Conservation (phyloP, 2,797 vertebrate genomes). For the Nyctalus aviator region DNA sequence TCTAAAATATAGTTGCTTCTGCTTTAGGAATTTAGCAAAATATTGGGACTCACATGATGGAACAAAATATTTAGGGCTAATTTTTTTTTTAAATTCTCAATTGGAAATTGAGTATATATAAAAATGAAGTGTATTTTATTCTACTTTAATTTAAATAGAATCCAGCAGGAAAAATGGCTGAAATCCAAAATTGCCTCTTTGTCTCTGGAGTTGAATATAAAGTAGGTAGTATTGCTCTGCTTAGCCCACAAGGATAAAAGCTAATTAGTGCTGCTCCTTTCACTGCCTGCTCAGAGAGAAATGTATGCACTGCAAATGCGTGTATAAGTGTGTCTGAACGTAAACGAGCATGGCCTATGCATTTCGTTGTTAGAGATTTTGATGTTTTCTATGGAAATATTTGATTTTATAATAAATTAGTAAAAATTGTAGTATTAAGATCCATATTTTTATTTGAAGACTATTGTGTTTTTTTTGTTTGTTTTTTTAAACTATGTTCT, state of each 20-base stretch:
- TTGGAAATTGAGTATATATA: conserved; percentile 49
- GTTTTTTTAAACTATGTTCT: background rate
- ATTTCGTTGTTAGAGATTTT: conserved; percentile 8
- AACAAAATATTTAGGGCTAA: conserved; percentile 49
- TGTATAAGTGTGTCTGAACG: background rate
- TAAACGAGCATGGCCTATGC: background rate
- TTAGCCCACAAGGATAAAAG: conserved; percentile 47
- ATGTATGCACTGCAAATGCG: background rate
- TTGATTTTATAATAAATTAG: background rate
- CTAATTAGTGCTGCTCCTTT: conserved; percentile 12
- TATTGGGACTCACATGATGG: background rate
- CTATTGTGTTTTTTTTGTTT: background rate
- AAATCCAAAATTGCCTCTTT: conserved; percentile 55
- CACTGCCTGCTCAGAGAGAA: background rate
- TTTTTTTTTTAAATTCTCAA: background rate
- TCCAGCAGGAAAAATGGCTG: conserved; percentile 51
- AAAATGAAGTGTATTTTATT: conserved; percentile 27
- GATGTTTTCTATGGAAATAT: background rate
- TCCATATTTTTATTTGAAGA: conserved; percentile 45
- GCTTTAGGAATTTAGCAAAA: conserved; percentile 59
- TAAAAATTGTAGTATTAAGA: background rate
- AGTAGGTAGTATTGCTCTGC: background rate
- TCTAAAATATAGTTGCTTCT: conserved; percentile 39
- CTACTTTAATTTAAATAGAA: conserved; percentile 60
- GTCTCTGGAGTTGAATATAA: conserved; percentile 47